Conservation (phyloP, 2,113 vertebrate species). For the Cottus gobio region DNA sequence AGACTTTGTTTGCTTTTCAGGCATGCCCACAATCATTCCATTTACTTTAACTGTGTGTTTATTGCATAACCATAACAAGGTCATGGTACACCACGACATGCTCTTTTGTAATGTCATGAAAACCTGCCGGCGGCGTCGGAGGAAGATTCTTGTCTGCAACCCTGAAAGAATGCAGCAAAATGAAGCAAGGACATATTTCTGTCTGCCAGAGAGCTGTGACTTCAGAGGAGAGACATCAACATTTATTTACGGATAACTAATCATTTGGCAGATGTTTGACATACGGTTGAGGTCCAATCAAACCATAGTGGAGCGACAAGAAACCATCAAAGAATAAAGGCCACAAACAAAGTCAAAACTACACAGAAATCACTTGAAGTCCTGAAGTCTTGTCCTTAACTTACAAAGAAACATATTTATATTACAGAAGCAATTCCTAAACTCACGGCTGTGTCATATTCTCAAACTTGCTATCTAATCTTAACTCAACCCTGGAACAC, state of each 20-base stretch:
- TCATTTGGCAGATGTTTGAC: neutral
- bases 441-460: no score
- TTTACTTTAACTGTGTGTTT: neutral
- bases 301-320: neutral
- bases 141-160: neutral
- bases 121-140: no score
- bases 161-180: neutral
- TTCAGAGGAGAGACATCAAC: neutral
- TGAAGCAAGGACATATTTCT: neutral
- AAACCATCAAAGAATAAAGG: neutral
- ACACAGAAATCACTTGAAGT: no score
- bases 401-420: no score
- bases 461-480: no score
- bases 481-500: no score
- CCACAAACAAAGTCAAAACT: no score
- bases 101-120: neutral
- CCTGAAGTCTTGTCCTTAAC: no score
- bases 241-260: neutral
- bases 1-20: neutral
- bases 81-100: neutral
- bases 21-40: neutral
- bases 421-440: no score
- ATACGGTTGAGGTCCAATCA: neutral
- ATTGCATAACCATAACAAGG: neutral
- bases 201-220: neutral